Evolutionary conservation across 2,113 vertebrate genomes (phyloP), one percentile per base, ranked within the genome.

Genomic region (Aviceda subcristata): DNA sequence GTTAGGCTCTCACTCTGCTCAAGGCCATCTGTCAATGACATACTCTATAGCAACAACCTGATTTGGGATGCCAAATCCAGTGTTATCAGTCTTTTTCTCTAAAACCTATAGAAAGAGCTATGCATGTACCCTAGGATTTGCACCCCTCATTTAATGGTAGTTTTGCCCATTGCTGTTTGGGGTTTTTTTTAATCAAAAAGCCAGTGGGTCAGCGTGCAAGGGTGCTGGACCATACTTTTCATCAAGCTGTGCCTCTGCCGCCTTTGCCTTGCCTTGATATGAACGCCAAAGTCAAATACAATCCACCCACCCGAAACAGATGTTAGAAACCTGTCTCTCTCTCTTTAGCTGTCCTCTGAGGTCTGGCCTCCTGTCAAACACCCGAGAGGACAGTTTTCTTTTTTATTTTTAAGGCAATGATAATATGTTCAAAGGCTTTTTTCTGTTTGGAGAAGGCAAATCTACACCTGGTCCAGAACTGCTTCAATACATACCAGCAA

Each of bases 271-370:
- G 1, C 71, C 87, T 86, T 66, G 92, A 94, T 46, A 51, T 30
- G 13, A 90, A 83, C 2, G 34, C 76, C 95, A 83, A 91, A 85
- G 79, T 62, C 95, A 92, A 97, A 92, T 53, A 78, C 63, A 90
- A 96, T 77, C 86, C 92, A 75, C 76, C 43, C 93, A 89, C 41
- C 66, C 60, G 3, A 88, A 87, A 27, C 95, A 97, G 89, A 95
- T 97, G 96, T 91, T 62, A 94, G 84, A 80, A 97, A 97, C 92
- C 90, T 92, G 94, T 64, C 86, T 92, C 32, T 36, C 89, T 51
- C 41, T 86, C 92, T 85, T 66, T 78, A 90, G 76, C 76, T 88
- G 88, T 71, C 88, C 88, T 93, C 90, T 69, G 67, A 90, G 93
- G 67, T 56, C 95, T 93, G 94, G 91, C 78, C 88, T 89, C 53